Percentiles rank a stretch among this genome's conserved stretches.
Conservation (phyloP, 2,797 vertebrate genomes). For the Sebastes hubbsi region DNA sequence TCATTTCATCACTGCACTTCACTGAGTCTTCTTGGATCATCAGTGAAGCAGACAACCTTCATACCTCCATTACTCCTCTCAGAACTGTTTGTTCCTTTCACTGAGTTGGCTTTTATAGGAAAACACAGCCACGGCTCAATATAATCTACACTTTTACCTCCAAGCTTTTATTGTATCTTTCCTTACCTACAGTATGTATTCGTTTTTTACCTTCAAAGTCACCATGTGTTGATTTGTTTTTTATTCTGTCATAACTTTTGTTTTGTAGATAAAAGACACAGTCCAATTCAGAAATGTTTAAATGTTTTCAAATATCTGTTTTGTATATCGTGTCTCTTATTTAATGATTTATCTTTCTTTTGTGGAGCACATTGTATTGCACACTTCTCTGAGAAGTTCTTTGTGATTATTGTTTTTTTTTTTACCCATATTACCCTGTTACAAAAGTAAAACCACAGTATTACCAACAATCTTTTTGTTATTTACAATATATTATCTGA, state of each 20-base stretch:
- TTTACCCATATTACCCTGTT: background rate
- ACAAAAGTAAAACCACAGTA: background rate
- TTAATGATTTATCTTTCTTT: background rate
- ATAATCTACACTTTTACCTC: constrained; percentile 7
- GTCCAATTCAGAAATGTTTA: background rate
- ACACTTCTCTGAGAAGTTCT: background rate
- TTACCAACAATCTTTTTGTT: background rate
- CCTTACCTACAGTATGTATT: background rate
- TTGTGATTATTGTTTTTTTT: background rate
- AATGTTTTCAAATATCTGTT: background rate
- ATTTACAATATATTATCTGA: background rate
- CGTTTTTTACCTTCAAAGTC: background rate
- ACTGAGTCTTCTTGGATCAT: constrained; percentile 53
- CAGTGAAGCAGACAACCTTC: constrained; percentile 53
- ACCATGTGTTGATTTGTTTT: background rate
- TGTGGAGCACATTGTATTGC: background rate
- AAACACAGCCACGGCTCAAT: constrained; percentile 30
- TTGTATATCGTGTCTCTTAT: background rate
- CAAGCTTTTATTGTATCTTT: constrained; percentile 14
- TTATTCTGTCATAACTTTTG: background rate
- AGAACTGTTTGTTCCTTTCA: constrained; percentile 49
- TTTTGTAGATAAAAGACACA: background rate
- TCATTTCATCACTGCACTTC: constrained; percentile 58
- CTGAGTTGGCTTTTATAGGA: constrained; percentile 24
- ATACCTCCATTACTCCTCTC: constrained; percentile 45